A percentile compares a stretch with the other conserved stretches of the same genome.
phyloP scores from a whole-genome alignment of 2,113 vertebrate species.

The Oryzias curvinotus region DNA sequence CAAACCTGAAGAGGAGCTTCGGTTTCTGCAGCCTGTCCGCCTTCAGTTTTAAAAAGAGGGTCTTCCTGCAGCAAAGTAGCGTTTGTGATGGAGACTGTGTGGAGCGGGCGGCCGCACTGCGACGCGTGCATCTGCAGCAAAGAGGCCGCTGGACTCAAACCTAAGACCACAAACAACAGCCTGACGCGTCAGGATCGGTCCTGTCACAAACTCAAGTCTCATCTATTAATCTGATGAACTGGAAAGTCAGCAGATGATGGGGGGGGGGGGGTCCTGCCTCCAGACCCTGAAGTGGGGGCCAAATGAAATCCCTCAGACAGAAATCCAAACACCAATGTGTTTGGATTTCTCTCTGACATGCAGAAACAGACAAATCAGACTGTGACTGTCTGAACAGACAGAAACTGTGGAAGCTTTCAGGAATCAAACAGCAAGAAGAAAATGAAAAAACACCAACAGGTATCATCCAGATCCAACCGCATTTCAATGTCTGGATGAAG shows the following conservation, averaged over 20 bases:
- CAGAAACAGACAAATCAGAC: neutral
- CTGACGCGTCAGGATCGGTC: neutral
- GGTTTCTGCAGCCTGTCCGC: neutral
- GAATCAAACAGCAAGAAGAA: neutral
- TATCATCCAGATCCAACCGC: accelerated
- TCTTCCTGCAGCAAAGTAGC: neutral
- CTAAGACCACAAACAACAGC: neutral
- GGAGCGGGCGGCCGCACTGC: neutral
- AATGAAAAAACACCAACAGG: neutral
- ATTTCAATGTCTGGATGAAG: neutral
- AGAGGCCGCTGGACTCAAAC: neutral
- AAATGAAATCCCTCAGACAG: neutral
- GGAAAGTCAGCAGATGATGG: neutral
- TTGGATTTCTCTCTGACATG: neutral
- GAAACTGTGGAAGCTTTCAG: neutral
- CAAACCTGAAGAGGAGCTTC: no score
- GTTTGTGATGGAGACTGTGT: neutral
- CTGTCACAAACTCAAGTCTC: neutral
- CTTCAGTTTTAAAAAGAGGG: neutral
- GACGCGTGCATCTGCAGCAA: neutral
- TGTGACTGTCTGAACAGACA: neutral
- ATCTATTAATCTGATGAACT: conserved; percentile 3
- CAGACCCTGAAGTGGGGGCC: neutral
- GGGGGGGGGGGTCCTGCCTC: neutral
- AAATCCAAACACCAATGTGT: no score